Percentiles rank a stretch among this genome's conserved stretches.
These are phyloP conservation scores for Luehdorfia chinensis DNA, from an alignment of 1,140 invertebrate genomes.

Conservation along the genomic window DNA sequence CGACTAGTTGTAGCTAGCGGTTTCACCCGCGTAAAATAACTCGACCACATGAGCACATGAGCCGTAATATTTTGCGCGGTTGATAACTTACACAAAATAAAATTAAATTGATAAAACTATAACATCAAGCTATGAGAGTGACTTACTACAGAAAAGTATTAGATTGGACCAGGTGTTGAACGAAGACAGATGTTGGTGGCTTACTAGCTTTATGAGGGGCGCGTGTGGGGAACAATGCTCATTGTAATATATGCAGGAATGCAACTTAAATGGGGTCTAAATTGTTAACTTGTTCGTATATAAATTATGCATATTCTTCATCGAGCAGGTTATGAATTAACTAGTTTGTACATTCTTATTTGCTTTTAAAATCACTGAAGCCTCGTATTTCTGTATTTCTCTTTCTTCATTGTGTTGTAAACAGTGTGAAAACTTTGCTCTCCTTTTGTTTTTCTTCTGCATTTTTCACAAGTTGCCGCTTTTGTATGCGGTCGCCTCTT, in stretches of 20 bases:
- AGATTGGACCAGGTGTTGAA: constrained; percentile 35
- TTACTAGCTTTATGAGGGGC: constrained; percentile 27
- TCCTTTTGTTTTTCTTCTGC: constrained; percentile 17
- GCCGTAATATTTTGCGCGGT: too few species aligned
- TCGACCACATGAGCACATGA: too few species aligned
- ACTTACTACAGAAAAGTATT: constrained; percentile 11
- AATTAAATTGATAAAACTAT: too few species aligned
- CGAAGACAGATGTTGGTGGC: constrained; percentile 44
- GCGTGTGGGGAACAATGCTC: constrained; percentile 23
- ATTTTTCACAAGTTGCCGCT: constrained; percentile 17
- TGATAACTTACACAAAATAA: too few species aligned
- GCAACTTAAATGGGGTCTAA: constrained; percentile 15
- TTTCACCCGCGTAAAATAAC: too few species aligned
- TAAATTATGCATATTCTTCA: constrained; percentile 5
- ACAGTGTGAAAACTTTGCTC: constrained; percentile 17
- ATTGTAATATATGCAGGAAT: constrained; percentile 31
- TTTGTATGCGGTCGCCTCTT: constrained; percentile 17
- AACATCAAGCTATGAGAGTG: constrained; percentile 10
- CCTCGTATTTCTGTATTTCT: constrained; percentile 3
- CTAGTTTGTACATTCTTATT: not conserved
- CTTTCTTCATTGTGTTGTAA: constrained; percentile 19
- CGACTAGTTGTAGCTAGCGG: too few species aligned
- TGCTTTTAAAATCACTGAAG: not conserved
- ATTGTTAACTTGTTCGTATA: constrained; percentile 13
- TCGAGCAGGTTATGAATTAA: constrained; percentile 10